Conservation (phyloP, 2,797 vertebrate genomes). For the Rhinichthys osculus region DNA sequence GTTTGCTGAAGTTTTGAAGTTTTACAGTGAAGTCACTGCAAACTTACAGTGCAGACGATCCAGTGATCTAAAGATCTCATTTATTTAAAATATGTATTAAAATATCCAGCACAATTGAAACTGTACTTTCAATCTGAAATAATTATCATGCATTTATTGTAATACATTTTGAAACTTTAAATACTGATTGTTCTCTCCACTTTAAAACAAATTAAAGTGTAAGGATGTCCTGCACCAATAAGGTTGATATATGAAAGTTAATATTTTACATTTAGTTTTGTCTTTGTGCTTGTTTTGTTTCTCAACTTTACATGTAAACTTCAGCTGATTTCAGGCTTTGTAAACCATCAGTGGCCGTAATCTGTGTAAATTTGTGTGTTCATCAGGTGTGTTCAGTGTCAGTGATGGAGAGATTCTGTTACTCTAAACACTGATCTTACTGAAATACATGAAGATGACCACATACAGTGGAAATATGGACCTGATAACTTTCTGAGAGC, state of each 20-base stretch:
- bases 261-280: not conserved
- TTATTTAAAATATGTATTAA: not conserved
- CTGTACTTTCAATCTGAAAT: not conserved
- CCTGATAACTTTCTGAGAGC: fast-evolving
- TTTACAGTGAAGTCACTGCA: too few relatives aligned
- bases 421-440: not conserved
- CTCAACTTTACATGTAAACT: not conserved
- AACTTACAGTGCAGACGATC: not conserved
- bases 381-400: not conserved
- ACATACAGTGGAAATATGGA: not conserved
- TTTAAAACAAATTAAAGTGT: not conserved
- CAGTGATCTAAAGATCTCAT: not conserved
- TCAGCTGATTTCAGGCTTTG: not conserved
- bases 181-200: not conserved
- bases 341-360: not conserved
- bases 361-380: not conserved
- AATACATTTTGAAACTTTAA: not conserved
- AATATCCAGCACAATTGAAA: not conserved
- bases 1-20: too few relatives aligned
- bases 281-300: not conserved
- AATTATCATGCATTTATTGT: not conserved
- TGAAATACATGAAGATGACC: fast-evolving
- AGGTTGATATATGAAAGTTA: not conserved
- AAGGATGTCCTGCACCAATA: not conserved
- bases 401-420: not conserved